Percentiles rank a stretch among this genome's conserved stretches.
These are phyloP conservation scores for Schizotus pectinicornis DNA, from an alignment of 2,888 invertebrate species.

Conservation along the genomic window DNA sequence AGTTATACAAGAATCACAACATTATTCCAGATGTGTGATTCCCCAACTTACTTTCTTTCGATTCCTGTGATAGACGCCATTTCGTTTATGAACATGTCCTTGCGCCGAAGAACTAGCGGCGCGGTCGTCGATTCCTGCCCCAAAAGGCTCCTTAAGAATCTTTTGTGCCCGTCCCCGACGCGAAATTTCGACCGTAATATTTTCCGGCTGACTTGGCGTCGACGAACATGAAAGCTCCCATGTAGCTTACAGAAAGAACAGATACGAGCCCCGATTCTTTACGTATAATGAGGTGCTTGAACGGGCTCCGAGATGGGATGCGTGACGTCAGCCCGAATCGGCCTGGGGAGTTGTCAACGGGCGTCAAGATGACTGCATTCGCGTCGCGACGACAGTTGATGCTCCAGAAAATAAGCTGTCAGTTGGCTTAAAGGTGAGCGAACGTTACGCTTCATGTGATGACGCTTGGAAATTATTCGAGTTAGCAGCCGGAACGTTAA, in stretches of 20 bases:
- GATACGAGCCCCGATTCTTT: constrained; percentile 7
- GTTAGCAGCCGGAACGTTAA: no score
- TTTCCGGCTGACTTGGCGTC: constrained; percentile 19
- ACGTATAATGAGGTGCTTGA: constrained; percentile 3
- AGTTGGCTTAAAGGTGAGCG: no score
- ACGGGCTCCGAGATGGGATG: not conserved
- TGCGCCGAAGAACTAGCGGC: constrained; percentile 8
- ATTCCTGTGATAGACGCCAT: constrained; percentile 17
- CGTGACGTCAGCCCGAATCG: not conserved
- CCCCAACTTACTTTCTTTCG: constrained; percentile 13
- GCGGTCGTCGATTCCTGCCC: no score
- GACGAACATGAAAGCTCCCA: constrained; percentile 14
- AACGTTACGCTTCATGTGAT: no score
- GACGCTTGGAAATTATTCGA: no score
- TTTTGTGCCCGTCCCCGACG: constrained; percentile 19
- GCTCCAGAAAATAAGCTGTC: no score
- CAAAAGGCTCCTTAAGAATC: constrained; percentile 2
- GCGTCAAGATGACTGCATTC: no score
- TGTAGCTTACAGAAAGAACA: constrained; percentile 10
- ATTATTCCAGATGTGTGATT: constrained; percentile 1
- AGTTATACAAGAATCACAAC: constrained; percentile 18
- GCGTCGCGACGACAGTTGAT: no score
- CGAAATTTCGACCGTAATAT: constrained; percentile 19
- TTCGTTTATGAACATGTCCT: constrained; percentile 19
- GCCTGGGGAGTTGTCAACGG: no score